Conservation (phyloP, 2,113 vertebrate genomes). For the Burhinus bistriatus region DNA sequence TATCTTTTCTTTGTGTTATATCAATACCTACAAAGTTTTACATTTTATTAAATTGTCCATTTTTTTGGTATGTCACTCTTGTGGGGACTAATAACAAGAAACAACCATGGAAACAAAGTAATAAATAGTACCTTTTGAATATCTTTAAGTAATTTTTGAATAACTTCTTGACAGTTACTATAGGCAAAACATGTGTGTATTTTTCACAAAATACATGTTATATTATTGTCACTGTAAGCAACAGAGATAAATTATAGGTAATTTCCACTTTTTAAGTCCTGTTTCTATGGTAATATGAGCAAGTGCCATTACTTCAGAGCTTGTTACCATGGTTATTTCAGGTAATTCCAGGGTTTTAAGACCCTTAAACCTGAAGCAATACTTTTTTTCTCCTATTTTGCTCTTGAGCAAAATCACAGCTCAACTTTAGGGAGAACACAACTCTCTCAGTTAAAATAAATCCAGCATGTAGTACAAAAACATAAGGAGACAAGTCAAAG, state of each 20-base stretch:
- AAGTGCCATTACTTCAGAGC: conserved; percentile 57
- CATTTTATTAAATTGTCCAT: conserved; percentile 5
- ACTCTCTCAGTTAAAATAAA: not conserved
- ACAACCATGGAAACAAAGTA: conserved; percentile 30
- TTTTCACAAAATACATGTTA: conserved; percentile 33
- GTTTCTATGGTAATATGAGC: conserved; percentile 68
- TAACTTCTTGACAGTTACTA: conserved; percentile 33
- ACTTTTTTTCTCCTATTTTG: not conserved
- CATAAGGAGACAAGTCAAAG: not conserved
- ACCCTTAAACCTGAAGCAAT: conserved; percentile 53
- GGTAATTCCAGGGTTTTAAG: conserved; percentile 62
- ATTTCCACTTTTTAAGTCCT: conserved; percentile 55
- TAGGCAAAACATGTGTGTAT: conserved; percentile 16
- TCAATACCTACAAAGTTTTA: not conserved
- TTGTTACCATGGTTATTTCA: conserved; percentile 72
- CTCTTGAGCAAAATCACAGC: conserved; percentile 16
- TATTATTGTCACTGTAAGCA: conserved; percentile 38
- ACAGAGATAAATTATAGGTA: conserved; percentile 62
- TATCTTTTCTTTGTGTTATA: not conserved
- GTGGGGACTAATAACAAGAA: not conserved
- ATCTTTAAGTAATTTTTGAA: conserved; percentile 49
- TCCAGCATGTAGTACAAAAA: not conserved
- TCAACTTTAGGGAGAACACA: not conserved
- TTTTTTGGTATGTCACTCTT: not conserved
- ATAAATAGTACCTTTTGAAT: conserved; percentile 21